Percentiles rank a stretch among this genome's conserved stretches.
phyloP scores from a whole-genome alignment of 2,888 invertebrate species.

The Ditula angustiorana region DNA sequence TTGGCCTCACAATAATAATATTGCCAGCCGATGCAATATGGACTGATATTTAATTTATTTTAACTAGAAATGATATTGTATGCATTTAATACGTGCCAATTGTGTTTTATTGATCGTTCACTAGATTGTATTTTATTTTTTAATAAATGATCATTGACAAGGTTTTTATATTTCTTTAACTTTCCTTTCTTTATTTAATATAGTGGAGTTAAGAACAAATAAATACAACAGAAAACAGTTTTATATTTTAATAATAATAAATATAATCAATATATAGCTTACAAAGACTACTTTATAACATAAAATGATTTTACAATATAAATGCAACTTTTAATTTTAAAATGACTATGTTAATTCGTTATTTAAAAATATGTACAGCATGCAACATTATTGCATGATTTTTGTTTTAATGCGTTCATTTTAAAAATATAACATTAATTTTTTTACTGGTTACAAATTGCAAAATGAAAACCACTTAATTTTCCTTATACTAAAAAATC shows the following conservation, averaged over 20 bases:
- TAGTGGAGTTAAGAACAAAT: background rate
- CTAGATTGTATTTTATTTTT: background rate
- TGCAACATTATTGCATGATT: slow-evolving; percentile 4
- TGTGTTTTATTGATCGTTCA: background rate
- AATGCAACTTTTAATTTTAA: slow-evolving; percentile 36
- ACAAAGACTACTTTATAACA: slow-evolving; percentile 15
- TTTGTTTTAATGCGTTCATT: background rate
- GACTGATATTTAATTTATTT: background rate
- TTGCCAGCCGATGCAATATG: slow-evolving; percentile 26
- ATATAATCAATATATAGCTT: slow-evolving; percentile 29
- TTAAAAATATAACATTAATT: slow-evolving; percentile 25
- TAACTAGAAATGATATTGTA: background rate
- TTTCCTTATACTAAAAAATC: slow-evolving; percentile 23
- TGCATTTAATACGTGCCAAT: slow-evolving; percentile 32
- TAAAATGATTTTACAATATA: slow-evolving; percentile 37
- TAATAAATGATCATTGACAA: background rate
- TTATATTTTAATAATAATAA: slow-evolving; percentile 31
- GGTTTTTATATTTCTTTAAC: background rate
- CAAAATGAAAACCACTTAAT: slow-evolving; percentile 13
- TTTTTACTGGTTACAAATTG: slow-evolving; percentile 9
- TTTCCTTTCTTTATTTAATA: background rate
- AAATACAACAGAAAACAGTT: slow-evolving; percentile 10
- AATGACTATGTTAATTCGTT: slow-evolving; percentile 42
- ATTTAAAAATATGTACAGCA: slow-evolving; percentile 30
- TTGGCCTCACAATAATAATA: slow-evolving; percentile 8